Base-by-base conservation (phyloP, 1,140 invertebrate species). In the Lucilia cuprina region DNA sequence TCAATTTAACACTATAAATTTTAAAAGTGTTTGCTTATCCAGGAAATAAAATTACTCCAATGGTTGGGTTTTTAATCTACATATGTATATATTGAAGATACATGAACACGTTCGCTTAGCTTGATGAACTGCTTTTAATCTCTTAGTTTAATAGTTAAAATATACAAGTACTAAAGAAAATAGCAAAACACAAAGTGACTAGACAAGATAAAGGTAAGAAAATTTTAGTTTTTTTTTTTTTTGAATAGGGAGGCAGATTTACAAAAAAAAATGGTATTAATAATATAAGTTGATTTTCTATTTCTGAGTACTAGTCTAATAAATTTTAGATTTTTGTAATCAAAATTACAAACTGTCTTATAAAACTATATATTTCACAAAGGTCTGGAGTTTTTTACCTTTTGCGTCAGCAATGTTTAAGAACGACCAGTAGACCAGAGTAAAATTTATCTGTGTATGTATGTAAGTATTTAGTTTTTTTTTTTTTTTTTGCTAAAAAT, bases 11-110 rank as follows among this genome's bases (percentile, higher is more conserved):
- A 55, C 50, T 13, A 55, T 55, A 55, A 55, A 55, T 55, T 55
- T 55, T 30, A 74, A 30, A 30, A 74, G 25, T 74, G 17, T 41
- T 34, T 41, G 13, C 17, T 77, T 77, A 77, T 77, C 74, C 74
- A 21, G 74, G 74, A 77, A 77, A 77, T 35, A 77, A 77, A 77
- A 35, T 77, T 30, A 77, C 34, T 77, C 34, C 35, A n/a, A 41
- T n/a, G 50, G 74, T 77, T 77, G 35, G 41, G 74, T 34, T 77
- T 77, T 77, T 77, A 77, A 77, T 77, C 74, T 77, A 41, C 47
- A 77, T 77, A 41, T 77, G 2, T 49, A 41, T 7, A 41, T 10
- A 2, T 10, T 41, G 5, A n/a, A 41, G 5, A 41, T 5, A 41
- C 41, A 41, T 41, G 41, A 17, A 77, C 74, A 77, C 74, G 47